Percentiles rank a stretch among this genome's conserved stretches.
phyloP scores from a whole-genome alignment of 2,888 invertebrate genomes.

The Hanleya hanleyi region DNA sequence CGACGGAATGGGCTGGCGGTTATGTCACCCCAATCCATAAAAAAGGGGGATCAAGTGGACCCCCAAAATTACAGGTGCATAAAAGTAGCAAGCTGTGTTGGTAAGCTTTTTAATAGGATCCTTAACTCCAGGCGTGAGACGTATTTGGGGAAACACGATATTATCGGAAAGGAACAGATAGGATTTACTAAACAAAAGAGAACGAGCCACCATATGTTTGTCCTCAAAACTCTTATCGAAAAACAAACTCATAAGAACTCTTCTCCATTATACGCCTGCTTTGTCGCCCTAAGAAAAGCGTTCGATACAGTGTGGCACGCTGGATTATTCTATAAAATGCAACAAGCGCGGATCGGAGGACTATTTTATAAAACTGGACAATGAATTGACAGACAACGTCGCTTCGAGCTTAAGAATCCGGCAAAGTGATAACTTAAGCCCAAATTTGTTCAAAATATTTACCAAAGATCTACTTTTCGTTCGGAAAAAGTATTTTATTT shows the following conservation, averaged over 20 bases:
- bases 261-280: neutral
- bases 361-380: neutral
- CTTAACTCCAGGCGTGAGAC: neutral
- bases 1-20: constrained; percentile 3
- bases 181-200: neutral
- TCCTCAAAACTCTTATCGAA: constrained; percentile 2
- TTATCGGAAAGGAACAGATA: constrained; percentile 9
- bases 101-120: constrained; percentile 8
- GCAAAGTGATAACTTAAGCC: constrained; percentile 13
- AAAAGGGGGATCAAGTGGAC: neutral
- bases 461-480: constrained; percentile 1
- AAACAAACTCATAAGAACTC: neutral
- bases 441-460: constrained; percentile 2
- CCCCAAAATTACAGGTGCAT: constrained; percentile 7
- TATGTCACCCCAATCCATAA: neutral
- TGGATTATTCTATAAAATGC: neutral
- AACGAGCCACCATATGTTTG: neutral
- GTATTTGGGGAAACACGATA: neutral
- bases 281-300: too few relatives aligned
- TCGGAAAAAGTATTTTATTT: too few relatives aligned
- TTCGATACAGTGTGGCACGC: too few relatives aligned
- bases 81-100: neutral
- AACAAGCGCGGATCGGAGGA: neutral
- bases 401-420: neutral
- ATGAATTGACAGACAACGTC: neutral